Conservation (phyloP, 2,113 vertebrate genomes). For the Microtus ochrogaster region DNA sequence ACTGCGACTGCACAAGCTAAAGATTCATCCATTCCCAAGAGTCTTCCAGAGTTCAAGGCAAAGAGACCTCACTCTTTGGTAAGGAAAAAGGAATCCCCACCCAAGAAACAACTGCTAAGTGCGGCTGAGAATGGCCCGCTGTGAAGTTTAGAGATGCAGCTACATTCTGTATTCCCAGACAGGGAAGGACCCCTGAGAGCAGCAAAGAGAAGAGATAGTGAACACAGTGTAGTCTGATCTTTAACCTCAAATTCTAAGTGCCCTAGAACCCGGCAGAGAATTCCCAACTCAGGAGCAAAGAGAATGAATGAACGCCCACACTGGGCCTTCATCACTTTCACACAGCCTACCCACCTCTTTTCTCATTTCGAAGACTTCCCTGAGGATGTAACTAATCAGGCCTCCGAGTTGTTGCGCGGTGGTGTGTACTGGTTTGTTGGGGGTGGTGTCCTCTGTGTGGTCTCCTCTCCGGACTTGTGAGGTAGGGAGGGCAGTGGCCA, state of each 20-base stretch:
- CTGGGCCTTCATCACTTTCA: not conserved
- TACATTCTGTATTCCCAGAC: constrained; percentile 1
- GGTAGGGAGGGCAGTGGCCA: constrained; percentile 65
- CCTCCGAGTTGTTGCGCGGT: not conserved
- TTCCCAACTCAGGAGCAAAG: not conserved
- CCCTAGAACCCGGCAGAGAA: not conserved
- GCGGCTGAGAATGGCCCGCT: not conserved
- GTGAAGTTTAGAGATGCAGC: not conserved
- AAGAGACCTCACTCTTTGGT: not conserved
- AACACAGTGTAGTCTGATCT: not conserved
- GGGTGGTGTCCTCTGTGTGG: not conserved
- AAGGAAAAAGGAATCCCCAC: not conserved
- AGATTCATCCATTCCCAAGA: constrained; percentile 10
- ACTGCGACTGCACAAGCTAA: not conserved
- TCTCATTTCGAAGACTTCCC: constrained; percentile 63
- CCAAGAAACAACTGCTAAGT: constrained; percentile 21
- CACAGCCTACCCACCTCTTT: constrained; percentile 83
- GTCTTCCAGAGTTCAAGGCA: constrained; percentile 15
- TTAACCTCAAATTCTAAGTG: not conserved
- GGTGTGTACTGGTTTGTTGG: not conserved
- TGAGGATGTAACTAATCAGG: constrained; percentile 69
- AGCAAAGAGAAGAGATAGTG: constrained; percentile 17
- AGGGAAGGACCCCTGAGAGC: not conserved
- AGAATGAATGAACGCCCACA: not conserved
- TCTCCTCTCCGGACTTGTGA: constrained; percentile 67